These are phyloP conservation scores for Pseudococcus longispinus DNA, from an alignment of 2,888 invertebrate species.

Conservation along the genomic window DNA sequence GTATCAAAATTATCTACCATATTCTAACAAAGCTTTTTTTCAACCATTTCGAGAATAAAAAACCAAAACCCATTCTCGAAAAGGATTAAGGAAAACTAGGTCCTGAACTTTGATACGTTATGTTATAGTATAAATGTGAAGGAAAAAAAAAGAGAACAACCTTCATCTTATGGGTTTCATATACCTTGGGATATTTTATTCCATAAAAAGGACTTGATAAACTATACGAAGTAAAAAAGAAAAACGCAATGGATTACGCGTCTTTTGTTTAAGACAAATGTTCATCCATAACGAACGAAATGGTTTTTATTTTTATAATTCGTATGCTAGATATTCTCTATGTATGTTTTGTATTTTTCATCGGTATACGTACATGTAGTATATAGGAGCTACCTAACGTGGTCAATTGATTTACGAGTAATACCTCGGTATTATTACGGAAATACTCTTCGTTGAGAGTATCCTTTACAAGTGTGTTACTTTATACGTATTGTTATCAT, in stretches of 20 bases:
- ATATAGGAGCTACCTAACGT: not conserved
- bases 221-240: constrained; percentile 15
- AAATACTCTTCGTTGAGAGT: not conserved
- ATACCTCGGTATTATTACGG: constrained; percentile 19
- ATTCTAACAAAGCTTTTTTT: not conserved
- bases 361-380: not conserved
- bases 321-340: constrained; percentile 5
- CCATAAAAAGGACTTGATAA: constrained; percentile 3
- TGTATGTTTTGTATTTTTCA: constrained; percentile 12
- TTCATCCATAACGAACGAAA: not conserved
- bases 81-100: constrained; percentile 7
- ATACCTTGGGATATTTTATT: not conserved
- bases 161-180: not conserved
- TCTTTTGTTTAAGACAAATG: constrained; percentile 23
- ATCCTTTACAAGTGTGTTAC: constrained; percentile 1
- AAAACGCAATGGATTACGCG: constrained; percentile 14
- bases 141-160: not conserved
- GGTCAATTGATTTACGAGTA: constrained; percentile 31
- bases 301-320: constrained; percentile 21
- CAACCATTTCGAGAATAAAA: not conserved
- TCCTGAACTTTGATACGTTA: not conserved
- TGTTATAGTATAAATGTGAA: not conserved
- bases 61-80: not conserved
- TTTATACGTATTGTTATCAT: constrained; percentile 19
- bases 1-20: not conserved